Conservation (phyloP, 2,888 invertebrate species). For the Acanthacorydalis orientalis region DNA sequence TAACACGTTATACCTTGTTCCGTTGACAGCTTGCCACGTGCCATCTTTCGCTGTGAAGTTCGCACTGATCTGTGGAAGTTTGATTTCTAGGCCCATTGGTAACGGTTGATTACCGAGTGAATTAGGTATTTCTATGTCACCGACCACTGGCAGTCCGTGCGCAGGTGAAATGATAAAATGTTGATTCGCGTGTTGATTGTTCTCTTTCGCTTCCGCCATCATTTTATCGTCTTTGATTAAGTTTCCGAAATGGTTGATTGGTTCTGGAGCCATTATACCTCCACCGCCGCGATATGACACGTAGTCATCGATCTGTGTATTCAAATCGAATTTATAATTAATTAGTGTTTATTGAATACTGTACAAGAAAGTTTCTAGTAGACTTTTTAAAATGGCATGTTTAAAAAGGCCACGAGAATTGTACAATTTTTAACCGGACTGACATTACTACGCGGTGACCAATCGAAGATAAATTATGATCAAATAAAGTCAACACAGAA, state of each 20-base stretch:
- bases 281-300: slow-evolving; percentile 5
- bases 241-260: slow-evolving; percentile 1
- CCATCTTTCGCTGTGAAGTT: slow-evolving; percentile 54
- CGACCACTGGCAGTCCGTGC: slow-evolving; percentile 13
- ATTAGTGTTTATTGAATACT: background rate
- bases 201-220: background rate
- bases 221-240: slow-evolving; percentile 1
- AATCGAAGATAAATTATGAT: too few species aligned
- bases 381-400: slow-evolving; percentile 27
- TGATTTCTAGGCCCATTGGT: slow-evolving; percentile 15
- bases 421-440: too few species aligned
- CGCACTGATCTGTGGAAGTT: slow-evolving; percentile 41
- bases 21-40: slow-evolving; percentile 61
- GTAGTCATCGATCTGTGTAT: slow-evolving; percentile 3
- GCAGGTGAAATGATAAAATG: background rate
- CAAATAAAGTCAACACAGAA: too few species aligned
- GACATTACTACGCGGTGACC: too few species aligned
- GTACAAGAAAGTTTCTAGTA: background rate
- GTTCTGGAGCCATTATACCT: background rate
- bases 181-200: background rate
- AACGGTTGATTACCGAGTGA: slow-evolving; percentile 13
- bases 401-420: too few species aligned
- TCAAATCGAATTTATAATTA: background rate
- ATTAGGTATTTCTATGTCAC: slow-evolving; percentile 12
- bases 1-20: slow-evolving; percentile 44